Evolutionary conservation across 2,888 invertebrate genomes (phyloP).

Genomic region (Gerris lacustris): DNA sequence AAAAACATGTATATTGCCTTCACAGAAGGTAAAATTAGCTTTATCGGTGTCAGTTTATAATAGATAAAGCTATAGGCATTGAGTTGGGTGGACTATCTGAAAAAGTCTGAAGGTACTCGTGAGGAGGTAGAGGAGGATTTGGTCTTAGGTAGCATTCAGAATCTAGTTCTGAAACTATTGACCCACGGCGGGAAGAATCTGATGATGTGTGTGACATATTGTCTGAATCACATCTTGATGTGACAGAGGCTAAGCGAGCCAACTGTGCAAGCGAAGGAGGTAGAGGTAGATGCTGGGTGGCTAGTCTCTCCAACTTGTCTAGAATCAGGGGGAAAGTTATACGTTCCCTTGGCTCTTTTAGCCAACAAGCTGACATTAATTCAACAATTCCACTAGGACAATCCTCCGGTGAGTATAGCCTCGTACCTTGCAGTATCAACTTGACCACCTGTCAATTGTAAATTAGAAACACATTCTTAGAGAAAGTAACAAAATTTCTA

Average conservation of each 20-base stretch:
- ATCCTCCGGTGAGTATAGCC: constrained; percentile 65
- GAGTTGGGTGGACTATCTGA: too few relatives aligned
- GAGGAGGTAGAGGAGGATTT: constrained; percentile 39
- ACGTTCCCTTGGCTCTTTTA: constrained; percentile 63
- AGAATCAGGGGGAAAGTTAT: constrained; percentile 59
- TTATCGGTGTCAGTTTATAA: too few relatives aligned
- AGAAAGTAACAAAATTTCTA: too few relatives aligned
- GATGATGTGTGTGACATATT: constrained; percentile 13
- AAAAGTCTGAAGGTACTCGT: constrained; percentile 43
- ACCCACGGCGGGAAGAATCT: not conserved
- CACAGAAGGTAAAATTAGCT: too few relatives aligned
- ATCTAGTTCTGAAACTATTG: constrained; percentile 36
- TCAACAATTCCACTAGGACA: constrained; percentile 60
- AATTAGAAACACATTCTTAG: too few relatives aligned
- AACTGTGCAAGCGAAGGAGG: constrained; percentile 27
- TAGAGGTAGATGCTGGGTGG: constrained; percentile 18
- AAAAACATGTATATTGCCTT: too few relatives aligned
- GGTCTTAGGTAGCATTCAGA: constrained; percentile 57
- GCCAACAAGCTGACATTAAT: constrained; percentile 69
- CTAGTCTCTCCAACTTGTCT: constrained; percentile 46
- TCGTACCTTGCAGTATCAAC: constrained; percentile 64
- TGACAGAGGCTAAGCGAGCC: constrained; percentile 5
- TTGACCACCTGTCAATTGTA: constrained; percentile 48
- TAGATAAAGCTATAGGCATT: too few relatives aligned
- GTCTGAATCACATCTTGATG: not conserved